Evolutionary conservation across 1,140 invertebrate genomes (phyloP).

Genomic region (Drosophila burlai): DNA sequence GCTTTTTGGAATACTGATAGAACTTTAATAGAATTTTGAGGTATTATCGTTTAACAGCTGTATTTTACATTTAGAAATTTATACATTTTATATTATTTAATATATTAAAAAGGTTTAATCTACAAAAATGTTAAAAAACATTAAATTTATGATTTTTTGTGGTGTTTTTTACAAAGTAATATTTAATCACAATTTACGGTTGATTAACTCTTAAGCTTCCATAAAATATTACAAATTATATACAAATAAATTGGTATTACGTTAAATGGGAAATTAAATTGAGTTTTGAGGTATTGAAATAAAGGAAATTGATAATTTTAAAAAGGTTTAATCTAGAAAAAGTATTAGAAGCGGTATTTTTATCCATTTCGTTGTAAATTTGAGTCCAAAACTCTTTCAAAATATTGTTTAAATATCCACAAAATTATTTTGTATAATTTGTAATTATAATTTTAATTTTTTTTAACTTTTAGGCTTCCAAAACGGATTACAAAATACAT

Average conservation of each 20-base stretch:
- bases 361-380: too few species aligned
- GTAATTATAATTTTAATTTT: too few species aligned
- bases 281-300: too few species aligned
- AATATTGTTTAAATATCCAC: too few species aligned
- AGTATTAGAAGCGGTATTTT: too few species aligned
- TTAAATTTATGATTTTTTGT: neutral
- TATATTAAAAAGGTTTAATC: neutral
- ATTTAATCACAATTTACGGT: neutral
- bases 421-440: too few species aligned
- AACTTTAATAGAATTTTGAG: neutral
- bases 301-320: too few species aligned
- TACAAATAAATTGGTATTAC: too few species aligned
- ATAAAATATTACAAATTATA: neutral
- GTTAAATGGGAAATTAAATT: too few species aligned
- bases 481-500: neutral
- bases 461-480: too few species aligned
- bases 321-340: too few species aligned
- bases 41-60: neutral
- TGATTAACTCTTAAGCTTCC: neutral
- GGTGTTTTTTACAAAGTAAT: neutral
- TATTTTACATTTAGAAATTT: neutral
- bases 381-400: too few species aligned
- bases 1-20: neutral
- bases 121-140: neutral
- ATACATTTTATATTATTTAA: accelerated